Percentiles rank a stretch among this genome's conserved stretches.
Evolutionary conservation across 2,888 invertebrate genomes (phyloP).

Genomic region (Mesoligia furuncula): DNA sequence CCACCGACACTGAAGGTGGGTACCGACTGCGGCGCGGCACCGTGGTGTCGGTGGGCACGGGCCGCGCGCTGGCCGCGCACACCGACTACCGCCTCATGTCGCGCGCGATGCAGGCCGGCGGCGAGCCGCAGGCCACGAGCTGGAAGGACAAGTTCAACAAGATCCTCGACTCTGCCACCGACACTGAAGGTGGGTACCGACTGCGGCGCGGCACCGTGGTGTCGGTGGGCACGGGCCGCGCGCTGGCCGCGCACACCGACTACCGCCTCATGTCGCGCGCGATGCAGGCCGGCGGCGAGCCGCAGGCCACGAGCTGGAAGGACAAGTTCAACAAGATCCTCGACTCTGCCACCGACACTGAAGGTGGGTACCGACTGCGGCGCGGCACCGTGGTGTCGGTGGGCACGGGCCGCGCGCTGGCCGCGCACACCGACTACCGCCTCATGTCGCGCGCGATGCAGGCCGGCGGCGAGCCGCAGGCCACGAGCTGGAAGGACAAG

Average conservation of each 20-base stretch:
- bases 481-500: conserved; percentile 6
- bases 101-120: conserved; percentile 4
- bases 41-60: conserved; percentile 96
- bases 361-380: conserved; percentile 83
- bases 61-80: conserved; percentile 84
- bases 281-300: conserved; percentile 26
- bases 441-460: conserved; percentile 11
- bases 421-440: conserved; percentile 56
- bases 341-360: too few species aligned
- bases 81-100: conserved; percentile 40
- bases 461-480: conserved; percentile 28
- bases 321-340: conserved; percentile 7
- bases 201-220: conserved; percentile 93
- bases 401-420: conserved; percentile 93
- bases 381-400: conserved; percentile 94
- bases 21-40: conserved; percentile 90
- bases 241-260: conserved; percentile 70
- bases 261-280: conserved; percentile 30
- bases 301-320: too few species aligned
- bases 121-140: conserved; percentile 23
- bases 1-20: too few species aligned
- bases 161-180: too few species aligned
- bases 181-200: too few species aligned
- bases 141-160: conserved; percentile 7
- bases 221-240: conserved; percentile 95